phyloP scores from a whole-genome alignment of 2,797 vertebrate species.

The Danio jaintianensis region DNA sequence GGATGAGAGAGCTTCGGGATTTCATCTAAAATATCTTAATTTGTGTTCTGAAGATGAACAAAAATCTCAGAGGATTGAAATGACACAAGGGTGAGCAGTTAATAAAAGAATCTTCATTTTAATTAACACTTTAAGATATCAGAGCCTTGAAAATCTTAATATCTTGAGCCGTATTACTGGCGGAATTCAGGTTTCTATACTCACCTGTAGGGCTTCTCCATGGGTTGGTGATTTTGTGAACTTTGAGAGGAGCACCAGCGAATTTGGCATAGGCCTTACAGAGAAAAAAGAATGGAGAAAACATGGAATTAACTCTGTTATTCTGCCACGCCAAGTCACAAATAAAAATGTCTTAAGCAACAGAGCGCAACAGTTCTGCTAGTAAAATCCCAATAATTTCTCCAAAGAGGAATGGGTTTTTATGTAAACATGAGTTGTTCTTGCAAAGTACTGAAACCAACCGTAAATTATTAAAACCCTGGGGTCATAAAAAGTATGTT shows the following conservation, averaged over 20 bases:
- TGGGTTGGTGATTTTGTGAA: constrained; percentile 81
- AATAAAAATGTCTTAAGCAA: constrained; percentile 3
- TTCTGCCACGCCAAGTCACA: neutral
- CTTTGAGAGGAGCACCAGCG: constrained; percentile 84
- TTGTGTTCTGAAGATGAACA: too few species aligned
- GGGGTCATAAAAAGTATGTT: neutral
- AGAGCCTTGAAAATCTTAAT: too few species aligned
- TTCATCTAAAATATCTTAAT: too few species aligned
- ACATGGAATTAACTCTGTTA: neutral
- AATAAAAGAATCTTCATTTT: too few species aligned
- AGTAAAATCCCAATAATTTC: neutral
- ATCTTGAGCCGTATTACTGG: neutral
- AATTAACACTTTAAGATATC: too few species aligned
- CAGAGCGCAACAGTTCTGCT: neutral
- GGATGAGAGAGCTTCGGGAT: too few species aligned
- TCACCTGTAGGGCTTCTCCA: constrained; percentile 85
- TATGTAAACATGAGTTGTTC: neutral
- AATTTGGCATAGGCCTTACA: constrained; percentile 83
- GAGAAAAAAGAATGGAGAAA: constrained; percentile 29
- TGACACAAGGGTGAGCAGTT: too few species aligned
- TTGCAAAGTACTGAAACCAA: neutral
- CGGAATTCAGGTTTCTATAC: neutral
- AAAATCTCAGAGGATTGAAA: too few species aligned
- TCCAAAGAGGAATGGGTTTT: neutral
- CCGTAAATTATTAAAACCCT: neutral